A percentile compares a stretch with the other conserved stretches of the same genome.
phyloP scores from a whole-genome alignment of 1,140 invertebrate species.

The Thalassaphorura encarpata region DNA sequence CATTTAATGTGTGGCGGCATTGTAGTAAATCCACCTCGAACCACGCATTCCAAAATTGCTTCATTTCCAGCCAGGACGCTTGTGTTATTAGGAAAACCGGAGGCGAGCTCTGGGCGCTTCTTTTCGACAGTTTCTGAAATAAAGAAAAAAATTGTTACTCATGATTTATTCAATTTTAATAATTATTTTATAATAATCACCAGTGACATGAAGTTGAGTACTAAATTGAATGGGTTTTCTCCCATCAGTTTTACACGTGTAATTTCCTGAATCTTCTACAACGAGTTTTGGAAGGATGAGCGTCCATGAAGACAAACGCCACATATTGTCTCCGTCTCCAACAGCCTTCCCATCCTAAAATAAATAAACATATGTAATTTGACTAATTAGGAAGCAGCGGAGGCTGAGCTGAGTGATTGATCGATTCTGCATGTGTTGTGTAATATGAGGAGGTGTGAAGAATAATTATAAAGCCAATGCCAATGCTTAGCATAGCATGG shows the following conservation, averaged over 20 bases:
- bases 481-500: background rate
- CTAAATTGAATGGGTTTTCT: slow-evolving; percentile 23
- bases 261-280: slow-evolving; percentile 29
- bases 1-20: slow-evolving; percentile 32
- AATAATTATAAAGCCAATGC: background rate
- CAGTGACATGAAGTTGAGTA: slow-evolving; percentile 28
- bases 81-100: slow-evolving; percentile 27
- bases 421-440: too few relatives aligned
- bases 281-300: slow-evolving; percentile 22
- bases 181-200: slow-evolving; percentile 10
- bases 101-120: slow-evolving; percentile 18
- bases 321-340: slow-evolving; percentile 21
- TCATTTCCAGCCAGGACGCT: slow-evolving; percentile 22
- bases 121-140: slow-evolving; percentile 27
- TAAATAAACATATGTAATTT: background rate
- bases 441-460: background rate
- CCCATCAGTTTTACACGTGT: slow-evolving; percentile 27
- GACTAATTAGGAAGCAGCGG: too few relatives aligned
- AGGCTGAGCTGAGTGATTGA: too few relatives aligned
- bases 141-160: slow-evolving; percentile 1
- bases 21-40: slow-evolving; percentile 7
- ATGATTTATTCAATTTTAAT: background rate
- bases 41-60: slow-evolving; percentile 31
- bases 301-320: slow-evolving; percentile 24
- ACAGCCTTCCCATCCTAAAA: slow-evolving; percentile 29